Percentiles rank a stretch among this genome's conserved stretches.
Evolutionary conservation across 2,888 invertebrate species (phyloP).

Genomic region (Eupelmus urozonus): DNA sequence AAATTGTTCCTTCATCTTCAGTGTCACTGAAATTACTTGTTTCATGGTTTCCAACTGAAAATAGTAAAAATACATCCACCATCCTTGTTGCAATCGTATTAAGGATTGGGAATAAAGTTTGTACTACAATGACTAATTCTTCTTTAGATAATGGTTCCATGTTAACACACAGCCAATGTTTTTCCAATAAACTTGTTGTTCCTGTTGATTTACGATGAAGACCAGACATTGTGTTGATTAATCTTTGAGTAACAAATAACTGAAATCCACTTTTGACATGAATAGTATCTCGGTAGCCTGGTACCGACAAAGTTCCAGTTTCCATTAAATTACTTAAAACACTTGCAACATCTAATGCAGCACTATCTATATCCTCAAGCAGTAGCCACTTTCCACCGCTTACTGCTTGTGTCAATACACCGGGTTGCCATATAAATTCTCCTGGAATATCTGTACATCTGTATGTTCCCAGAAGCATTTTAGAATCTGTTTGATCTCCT

Average conservation of each 20-base stretch:
- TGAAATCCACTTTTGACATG: constrained; percentile 92
- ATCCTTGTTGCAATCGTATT: constrained; percentile 86
- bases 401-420: constrained; percentile 93
- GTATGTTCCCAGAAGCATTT: constrained; percentile 95
- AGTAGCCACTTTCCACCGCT: constrained; percentile 93
- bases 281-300: constrained; percentile 91
- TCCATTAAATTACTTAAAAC: constrained; percentile 91
- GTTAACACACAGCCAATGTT: constrained; percentile 89
- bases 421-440: constrained; percentile 97
- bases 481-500: constrained; percentile 97
- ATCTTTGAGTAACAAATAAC: constrained; percentile 91
- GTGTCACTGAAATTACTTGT: constrained; percentile 70
- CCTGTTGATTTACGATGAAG: constrained; percentile 77
- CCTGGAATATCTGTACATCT: constrained; percentile 98
- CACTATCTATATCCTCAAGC: constrained; percentile 96
- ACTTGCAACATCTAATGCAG: constrained; percentile 94
- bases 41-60: constrained; percentile 85
- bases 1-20: constrained; percentile 74
- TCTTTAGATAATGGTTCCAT: constrained; percentile 87
- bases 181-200: constrained; percentile 85
- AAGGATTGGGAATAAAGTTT: constrained; percentile 84
- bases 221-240: constrained; percentile 67
- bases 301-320: constrained; percentile 88
- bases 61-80: constrained; percentile 89
- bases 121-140: constrained; percentile 87